Conservation (phyloP, 2,113 vertebrate species). For the Syngnathus scovelli region DNA sequence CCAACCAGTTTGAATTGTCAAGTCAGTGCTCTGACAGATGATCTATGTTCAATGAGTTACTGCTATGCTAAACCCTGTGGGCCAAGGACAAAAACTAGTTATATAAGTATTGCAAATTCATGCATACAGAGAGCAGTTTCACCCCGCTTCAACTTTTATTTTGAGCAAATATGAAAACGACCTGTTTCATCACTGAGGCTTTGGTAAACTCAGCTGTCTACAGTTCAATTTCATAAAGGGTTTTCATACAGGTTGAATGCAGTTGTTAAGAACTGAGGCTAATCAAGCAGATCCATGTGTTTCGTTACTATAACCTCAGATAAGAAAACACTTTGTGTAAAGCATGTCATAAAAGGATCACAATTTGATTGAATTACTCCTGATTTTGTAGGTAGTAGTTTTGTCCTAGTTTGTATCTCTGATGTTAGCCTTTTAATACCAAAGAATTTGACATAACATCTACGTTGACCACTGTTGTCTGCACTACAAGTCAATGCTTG, state of each 20-base stretch:
- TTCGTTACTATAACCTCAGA: not conserved
- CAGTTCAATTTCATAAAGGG: not conserved
- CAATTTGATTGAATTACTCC: slow-evolving; percentile 4
- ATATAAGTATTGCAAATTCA: slow-evolving; percentile 9
- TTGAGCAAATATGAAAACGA: not conserved
- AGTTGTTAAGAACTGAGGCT: not conserved
- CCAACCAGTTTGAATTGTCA: not conserved
- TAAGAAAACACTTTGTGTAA: not conserved
- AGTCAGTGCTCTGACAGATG: slow-evolving; percentile 9
- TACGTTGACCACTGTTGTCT: not conserved
- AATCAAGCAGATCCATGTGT: too few species aligned
- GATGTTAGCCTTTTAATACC: slow-evolving; percentile 8
- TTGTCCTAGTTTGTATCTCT: not conserved
- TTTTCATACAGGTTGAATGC: not conserved
- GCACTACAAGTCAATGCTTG: not conserved
- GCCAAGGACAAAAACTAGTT: slow-evolving; percentile 21
- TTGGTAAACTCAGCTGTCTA: not conserved
- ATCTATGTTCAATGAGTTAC: slow-evolving; percentile 7
- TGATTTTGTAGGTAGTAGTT: slow-evolving; percentile 19
- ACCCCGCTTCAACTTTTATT: slow-evolving; percentile 4
- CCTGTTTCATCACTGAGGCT: not conserved
- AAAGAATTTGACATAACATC: not conserved
- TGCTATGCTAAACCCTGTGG: not conserved
- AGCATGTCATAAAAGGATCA: not conserved
- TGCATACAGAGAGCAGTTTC: not conserved